A percentile compares a stretch with the other conserved stretches of the same genome.
These are phyloP conservation scores for Piprites chloris DNA, from an alignment of 2,113 vertebrate genomes.

Conservation along the genomic window DNA sequence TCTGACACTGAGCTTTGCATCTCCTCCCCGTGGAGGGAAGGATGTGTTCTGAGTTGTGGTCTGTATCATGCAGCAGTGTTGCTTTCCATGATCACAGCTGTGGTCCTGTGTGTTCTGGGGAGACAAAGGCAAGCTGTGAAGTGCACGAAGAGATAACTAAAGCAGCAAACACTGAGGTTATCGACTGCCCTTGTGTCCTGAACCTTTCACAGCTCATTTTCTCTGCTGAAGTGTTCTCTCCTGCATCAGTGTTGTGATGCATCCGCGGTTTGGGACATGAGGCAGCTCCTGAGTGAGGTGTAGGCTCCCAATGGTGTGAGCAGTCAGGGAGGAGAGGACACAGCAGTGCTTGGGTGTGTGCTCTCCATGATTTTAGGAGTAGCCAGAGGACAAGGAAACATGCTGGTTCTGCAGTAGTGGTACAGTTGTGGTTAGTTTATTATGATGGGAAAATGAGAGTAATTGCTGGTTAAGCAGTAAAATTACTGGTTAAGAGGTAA, in stretches of 20 bases:
- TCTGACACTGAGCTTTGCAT: not conserved
- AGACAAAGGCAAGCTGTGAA: not conserved
- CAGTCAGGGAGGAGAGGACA: not conserved
- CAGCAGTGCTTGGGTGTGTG: not conserved
- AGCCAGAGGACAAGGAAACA: not conserved
- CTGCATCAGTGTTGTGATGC: not conserved
- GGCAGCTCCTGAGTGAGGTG: not conserved
- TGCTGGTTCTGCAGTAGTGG: not conserved
- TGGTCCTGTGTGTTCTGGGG: not conserved
- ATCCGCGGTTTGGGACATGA: not conserved
- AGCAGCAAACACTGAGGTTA: not conserved
- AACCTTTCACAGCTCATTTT: not conserved
- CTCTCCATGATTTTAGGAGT: not conserved
- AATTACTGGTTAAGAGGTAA: not conserved
- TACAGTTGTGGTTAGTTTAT: not conserved
- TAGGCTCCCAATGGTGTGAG: not conserved
- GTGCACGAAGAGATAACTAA: not conserved
- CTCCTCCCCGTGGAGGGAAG: not conserved
- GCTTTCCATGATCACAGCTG: not conserved
- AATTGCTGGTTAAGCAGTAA: not conserved
- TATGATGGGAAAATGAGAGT: not conserved
- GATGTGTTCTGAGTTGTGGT: not conserved
- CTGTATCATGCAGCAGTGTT: not conserved
- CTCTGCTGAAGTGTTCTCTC: not conserved
- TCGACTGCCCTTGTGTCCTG: not conserved